phyloP scores from a whole-genome alignment of 1,140 invertebrate species.

The Leptonema lineaticorne region DNA sequence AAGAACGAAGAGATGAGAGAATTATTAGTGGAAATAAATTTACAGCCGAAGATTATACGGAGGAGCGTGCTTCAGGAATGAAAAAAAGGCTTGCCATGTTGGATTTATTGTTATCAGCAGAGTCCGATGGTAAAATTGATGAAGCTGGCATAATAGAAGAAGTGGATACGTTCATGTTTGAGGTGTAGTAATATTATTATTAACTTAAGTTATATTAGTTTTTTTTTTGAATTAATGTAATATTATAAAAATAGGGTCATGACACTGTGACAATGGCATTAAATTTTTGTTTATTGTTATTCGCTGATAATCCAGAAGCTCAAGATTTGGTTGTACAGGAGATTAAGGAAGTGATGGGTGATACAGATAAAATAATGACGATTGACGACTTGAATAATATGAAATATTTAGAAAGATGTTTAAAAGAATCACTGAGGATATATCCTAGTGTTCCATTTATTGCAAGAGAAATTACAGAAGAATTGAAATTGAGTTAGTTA shows the following conservation, averaged over 20 bases:
- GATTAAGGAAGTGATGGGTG: constrained; percentile 61
- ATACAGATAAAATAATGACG: constrained; percentile 53
- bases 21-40: neutral
- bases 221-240: no score
- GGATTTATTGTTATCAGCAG: constrained; percentile 60
- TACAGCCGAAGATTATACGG: neutral
- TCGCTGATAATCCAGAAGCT: constrained; percentile 42
- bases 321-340: constrained; percentile 62
- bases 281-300: constrained; percentile 39
- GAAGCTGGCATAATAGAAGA: constrained; percentile 75
- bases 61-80: constrained; percentile 40
- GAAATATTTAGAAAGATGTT: constrained; percentile 64
- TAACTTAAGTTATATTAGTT: no score
- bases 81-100: constrained; percentile 46
- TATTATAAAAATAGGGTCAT: no score
- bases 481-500: constrained; percentile 47
- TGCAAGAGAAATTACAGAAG: constrained; percentile 49
- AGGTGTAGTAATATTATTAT: constrained; percentile 48
- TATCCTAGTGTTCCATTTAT: constrained; percentile 67
- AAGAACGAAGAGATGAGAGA: constrained; percentile 41
- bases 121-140: constrained; percentile 56
- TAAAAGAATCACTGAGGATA: constrained; percentile 63
- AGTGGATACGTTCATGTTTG: constrained; percentile 83
- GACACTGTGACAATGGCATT: constrained; percentile 44
- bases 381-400: constrained; percentile 59